Conservation (phyloP, 2,888 invertebrate species). For the Thereva nobilitata region DNA sequence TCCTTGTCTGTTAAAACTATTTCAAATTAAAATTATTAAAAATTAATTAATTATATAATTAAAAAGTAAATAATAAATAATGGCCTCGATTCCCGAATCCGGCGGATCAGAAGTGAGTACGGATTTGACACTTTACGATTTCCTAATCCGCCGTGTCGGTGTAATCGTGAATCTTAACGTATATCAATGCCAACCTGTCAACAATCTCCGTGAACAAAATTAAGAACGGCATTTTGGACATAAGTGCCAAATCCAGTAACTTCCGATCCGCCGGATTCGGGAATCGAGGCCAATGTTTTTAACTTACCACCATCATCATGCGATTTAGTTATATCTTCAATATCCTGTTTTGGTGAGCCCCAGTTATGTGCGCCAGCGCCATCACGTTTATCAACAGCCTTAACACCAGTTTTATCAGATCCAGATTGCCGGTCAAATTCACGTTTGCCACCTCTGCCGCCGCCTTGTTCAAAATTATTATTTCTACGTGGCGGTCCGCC, state of each 20-base stretch:
- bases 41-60: background rate
- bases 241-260: no score
- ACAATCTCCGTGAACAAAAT: no score
- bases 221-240: no score
- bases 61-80: constrained; percentile 3
- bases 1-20: constrained; percentile 50
- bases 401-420: constrained; percentile 92
- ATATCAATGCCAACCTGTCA: no score
- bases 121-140: no score
- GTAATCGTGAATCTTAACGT: no score
- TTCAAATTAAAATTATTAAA: background rate
- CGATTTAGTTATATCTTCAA: constrained; percentile 63
- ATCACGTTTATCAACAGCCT: constrained; percentile 91
- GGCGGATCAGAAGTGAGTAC: no score
- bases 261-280: no score
- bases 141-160: no score
- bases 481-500: constrained; percentile 51
- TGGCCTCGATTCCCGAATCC: no score
- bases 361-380: constrained; percentile 95
- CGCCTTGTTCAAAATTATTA: constrained; percentile 48
- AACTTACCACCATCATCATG: constrained; percentile 45
- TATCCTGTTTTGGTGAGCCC: constrained; percentile 91
- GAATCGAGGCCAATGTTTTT: no score
- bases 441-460: constrained; percentile 74
- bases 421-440: constrained; percentile 95